phyloP scores from a whole-genome alignment of 2,888 invertebrate genomes.

The Branchellion lobata region DNA sequence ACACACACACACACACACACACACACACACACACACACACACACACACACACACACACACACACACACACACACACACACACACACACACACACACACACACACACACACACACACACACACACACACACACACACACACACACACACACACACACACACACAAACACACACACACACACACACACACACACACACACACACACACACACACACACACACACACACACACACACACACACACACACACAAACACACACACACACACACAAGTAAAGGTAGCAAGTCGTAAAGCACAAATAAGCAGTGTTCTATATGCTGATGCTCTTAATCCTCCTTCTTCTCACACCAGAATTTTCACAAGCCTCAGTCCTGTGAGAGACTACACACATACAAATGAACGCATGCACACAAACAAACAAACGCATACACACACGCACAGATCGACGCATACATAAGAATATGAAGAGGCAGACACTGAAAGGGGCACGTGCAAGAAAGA shows the following conservation, averaged over 20 bases:
- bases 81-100: not conserved
- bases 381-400: too few species aligned
- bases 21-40: constrained; percentile 10
- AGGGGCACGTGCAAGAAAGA: too few species aligned
- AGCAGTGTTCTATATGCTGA: constrained; percentile 19
- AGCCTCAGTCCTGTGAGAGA: too few species aligned
- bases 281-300: constrained; percentile 3
- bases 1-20: constrained; percentile 18
- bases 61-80: too few species aligned
- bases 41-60: constrained; percentile 10
- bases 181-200: too few species aligned
- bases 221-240: too few species aligned
- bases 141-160: constrained; percentile 1
- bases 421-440: not conserved
- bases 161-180: constrained; percentile 5
- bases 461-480: not conserved
- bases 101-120: not conserved
- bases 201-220: too few species aligned
- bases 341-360: too few species aligned
- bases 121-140: not conserved
- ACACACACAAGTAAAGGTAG: too few species aligned
- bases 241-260: too few species aligned
- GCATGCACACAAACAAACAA: too few species aligned
- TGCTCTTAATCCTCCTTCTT: not conserved
- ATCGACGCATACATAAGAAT: not conserved